A percentile compares a stretch with the other conserved stretches of the same genome.
These are phyloP conservation scores for Panulirus ornatus DNA, from an alignment of 1,140 invertebrate genomes.

Conservation along the genomic window DNA sequence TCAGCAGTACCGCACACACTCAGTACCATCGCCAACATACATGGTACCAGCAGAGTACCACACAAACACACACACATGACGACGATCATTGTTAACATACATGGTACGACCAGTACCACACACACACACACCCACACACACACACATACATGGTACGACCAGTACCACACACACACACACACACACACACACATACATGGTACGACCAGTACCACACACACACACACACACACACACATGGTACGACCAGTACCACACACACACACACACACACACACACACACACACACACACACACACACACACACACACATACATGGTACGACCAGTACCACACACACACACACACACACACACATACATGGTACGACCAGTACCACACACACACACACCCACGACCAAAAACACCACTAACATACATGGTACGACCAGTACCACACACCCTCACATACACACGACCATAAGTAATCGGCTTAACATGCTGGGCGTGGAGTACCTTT, in stretches of 20 bases:
- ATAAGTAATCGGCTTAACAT: conserved; percentile 13
- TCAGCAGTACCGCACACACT: no score
- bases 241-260: no score
- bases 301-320: neutral
- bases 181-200: conserved; percentile 34
- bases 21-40: no score
- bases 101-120: neutral
- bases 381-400: conserved; percentile 19
- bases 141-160: neutral
- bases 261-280: neutral
- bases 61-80: no score
- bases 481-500: neutral
- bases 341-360: conserved; percentile 19
- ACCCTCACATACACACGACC: neutral
- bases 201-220: no score
- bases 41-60: no score
- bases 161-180: neutral
- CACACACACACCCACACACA: conserved; percentile 1
- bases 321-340: neutral
- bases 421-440: conserved; percentile 14
- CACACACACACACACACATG: conserved; percentile 34
- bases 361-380: neutral
- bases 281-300: conserved; percentile 5
- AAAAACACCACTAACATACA: conserved; percentile 26
- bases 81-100: no score